Conservation (phyloP, 2,113 vertebrate genomes). For the Chionomys nivalis region DNA sequence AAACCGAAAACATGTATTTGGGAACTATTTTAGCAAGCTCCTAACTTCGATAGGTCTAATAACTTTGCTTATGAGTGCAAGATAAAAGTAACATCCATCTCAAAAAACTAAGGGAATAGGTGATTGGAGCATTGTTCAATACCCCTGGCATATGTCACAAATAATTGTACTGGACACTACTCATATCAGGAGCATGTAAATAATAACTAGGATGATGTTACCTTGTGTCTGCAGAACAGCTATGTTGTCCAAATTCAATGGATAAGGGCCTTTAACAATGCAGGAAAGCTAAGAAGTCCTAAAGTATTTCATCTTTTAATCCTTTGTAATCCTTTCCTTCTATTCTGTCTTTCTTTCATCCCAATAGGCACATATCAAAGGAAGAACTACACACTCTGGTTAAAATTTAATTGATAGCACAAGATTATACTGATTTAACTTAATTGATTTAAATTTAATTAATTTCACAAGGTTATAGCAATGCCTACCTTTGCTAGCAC, state of each 20-base stretch:
- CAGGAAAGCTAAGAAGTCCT: not conserved
- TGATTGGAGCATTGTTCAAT: not conserved
- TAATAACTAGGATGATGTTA: not conserved
- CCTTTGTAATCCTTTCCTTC: not conserved
- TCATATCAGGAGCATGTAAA: not conserved
- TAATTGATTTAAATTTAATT: not conserved
- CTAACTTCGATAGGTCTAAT: not conserved
- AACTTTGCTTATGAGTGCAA: not conserved
- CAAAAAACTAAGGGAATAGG: not conserved
- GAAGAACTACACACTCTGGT: not conserved
- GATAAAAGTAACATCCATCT: not conserved
- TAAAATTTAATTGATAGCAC: not conserved
- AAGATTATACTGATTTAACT: not conserved
- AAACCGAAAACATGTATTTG: not conserved
- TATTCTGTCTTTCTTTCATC: not conserved
- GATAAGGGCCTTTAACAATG: not conserved
- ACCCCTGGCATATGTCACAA: not conserved
- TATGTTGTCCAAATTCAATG: not conserved
- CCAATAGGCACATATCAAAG: not conserved
- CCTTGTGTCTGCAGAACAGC: not conserved
- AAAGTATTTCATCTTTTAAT: constrained; percentile 7
- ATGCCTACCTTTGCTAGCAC: not conserved
- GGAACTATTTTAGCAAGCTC: constrained; percentile 30
- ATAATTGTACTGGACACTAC: not conserved
- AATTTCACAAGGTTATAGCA: not conserved